Evolutionary conservation across 1,140 invertebrate species (phyloP).

Genomic region (Drosophila kurseongensis): DNA sequence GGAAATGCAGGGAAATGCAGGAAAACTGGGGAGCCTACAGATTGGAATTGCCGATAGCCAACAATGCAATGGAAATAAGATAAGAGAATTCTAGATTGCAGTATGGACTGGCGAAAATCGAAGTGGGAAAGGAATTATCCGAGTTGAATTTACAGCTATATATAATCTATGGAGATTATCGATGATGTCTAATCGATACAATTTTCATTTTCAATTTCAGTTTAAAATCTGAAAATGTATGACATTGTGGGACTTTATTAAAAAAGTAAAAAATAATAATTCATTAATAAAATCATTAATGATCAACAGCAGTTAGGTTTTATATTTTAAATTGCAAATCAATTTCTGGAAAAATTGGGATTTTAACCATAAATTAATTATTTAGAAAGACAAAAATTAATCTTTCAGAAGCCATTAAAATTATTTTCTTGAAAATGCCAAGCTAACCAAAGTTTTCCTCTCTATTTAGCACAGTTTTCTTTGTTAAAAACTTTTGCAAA

Average conservation of each 20-base stretch:
- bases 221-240: too few relatives aligned
- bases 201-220: too few relatives aligned
- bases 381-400: background rate
- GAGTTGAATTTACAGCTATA: background rate
- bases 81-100: slow-evolving; percentile 39
- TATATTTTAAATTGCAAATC: too few relatives aligned
- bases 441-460: slow-evolving; percentile 10
- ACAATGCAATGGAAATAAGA: slow-evolving; percentile 32
- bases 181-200: too few relatives aligned
- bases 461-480: slow-evolving; percentile 5
- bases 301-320: too few relatives aligned
- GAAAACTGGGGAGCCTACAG: slow-evolving; percentile 36
- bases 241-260: too few relatives aligned
- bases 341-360: too few relatives aligned
- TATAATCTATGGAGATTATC: background rate
- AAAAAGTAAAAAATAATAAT: too few relatives aligned
- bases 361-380: too few relatives aligned
- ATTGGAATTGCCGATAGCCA: slow-evolving; percentile 47
- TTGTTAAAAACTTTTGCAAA: slow-evolving; percentile 19
- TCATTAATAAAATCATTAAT: too few relatives aligned
- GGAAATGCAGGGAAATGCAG: slow-evolving; percentile 2
- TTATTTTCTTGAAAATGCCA: background rate
- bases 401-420: slow-evolving; percentile 6
- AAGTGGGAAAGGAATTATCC: background rate
- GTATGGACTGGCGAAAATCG: slow-evolving; percentile 1